Conservation (phyloP, 2,113 vertebrate species). For the Ifrita kowaldi region DNA sequence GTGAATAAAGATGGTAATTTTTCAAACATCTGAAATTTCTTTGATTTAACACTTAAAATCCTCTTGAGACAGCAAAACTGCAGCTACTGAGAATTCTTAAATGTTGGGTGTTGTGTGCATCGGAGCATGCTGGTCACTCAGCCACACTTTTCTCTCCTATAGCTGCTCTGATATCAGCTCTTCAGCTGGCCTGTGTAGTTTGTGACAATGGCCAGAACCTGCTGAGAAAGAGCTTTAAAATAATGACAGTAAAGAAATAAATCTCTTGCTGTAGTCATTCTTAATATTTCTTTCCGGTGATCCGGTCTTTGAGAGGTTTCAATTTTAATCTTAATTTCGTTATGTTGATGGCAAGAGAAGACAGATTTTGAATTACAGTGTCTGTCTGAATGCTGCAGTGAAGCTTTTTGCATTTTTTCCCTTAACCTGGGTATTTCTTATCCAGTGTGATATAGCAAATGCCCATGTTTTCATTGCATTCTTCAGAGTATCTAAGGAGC, state of each 20-base stretch:
- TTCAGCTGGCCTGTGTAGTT: background rate
- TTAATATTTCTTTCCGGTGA: background rate
- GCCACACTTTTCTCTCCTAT: background rate
- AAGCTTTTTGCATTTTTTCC: background rate
- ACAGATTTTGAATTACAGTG: background rate
- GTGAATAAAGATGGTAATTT: background rate
- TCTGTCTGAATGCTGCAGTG: background rate
- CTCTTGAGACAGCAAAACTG: background rate
- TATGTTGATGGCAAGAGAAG: background rate
- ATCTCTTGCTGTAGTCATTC: background rate
- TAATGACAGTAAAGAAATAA: background rate
- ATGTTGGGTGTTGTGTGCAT: background rate
- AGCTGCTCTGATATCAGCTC: background rate
- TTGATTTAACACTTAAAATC: background rate
- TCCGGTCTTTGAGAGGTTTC: background rate
- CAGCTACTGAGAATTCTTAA: background rate
- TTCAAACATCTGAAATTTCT: background rate
- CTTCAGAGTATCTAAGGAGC: background rate
- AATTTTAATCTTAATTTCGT: background rate
- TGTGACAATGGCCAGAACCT: background rate
- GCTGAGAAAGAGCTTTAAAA: background rate
- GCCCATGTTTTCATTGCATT: background rate
- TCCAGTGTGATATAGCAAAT: fast-evolving
- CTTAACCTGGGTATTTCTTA: background rate
- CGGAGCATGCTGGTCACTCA: background rate